phyloP scores from a whole-genome alignment of 35 echinoderm and acorn worm genomes.

The Ophioderma brevispina region DNA sequence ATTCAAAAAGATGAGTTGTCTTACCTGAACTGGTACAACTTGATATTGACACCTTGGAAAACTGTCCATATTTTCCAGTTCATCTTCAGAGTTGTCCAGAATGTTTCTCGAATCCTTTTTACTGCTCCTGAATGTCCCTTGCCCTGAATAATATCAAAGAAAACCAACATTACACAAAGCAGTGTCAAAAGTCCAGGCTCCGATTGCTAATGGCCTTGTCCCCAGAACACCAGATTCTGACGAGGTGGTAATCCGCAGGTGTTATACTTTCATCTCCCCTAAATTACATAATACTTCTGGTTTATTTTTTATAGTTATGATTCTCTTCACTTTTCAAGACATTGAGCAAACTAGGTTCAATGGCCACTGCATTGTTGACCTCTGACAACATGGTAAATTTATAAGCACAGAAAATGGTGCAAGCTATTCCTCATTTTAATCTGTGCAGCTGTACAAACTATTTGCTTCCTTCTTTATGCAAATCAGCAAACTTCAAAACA shows the following conservation, averaged over 20 bases:
- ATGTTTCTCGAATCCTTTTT: conserved; percentile 64
- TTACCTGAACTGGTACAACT: conserved; percentile 84
- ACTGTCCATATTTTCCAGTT: conserved; percentile 91
- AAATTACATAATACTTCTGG: background rate
- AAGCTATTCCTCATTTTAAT: too few relatives aligned
- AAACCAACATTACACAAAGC: background rate
- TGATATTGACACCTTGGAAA: conserved; percentile 79
- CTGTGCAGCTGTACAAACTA: too few relatives aligned
- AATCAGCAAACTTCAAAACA: too few relatives aligned
- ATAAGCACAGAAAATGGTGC: too few relatives aligned
- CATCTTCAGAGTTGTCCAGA: conserved; percentile 79
- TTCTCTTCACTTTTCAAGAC: background rate
- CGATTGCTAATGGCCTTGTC: background rate
- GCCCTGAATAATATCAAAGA: too few relatives aligned
- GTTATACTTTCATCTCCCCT: background rate
- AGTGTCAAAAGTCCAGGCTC: too few relatives aligned
- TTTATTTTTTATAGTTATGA: background rate
- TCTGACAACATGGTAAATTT: too few relatives aligned
- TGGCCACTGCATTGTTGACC: too few relatives aligned
- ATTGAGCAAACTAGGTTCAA: background rate
- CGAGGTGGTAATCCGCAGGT: background rate
- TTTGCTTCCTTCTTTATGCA: too few relatives aligned
- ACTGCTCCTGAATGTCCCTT: conserved; percentile 72
- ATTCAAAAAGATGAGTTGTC: too few relatives aligned
- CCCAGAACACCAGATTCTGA: background rate